Base-by-base conservation (phyloP, 2,113 vertebrate genomes). In the Cavia porcellus region DNA sequence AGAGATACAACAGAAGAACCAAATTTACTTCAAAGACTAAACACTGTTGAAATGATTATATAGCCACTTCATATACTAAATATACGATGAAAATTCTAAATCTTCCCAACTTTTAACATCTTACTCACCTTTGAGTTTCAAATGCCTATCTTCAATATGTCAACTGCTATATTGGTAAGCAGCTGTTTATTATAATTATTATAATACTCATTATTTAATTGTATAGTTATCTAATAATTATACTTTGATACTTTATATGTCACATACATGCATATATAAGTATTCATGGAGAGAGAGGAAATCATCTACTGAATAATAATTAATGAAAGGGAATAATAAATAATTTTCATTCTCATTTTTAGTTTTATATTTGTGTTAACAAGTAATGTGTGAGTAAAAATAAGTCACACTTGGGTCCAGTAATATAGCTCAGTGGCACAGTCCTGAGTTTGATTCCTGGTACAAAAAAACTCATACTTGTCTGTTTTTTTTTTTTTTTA, bases 21-120 rank as follows among this genome's bases (percentile, higher is more conserved):
- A 88, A 81, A 96, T 92, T 96, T 93, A 72, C 75, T 72, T 80
- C 89, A 92, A 30, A 96, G 38, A 45, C 84, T 96, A 97, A 96
- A 94, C n/a, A 25, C 85, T 57, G 24, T 85, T 97, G 25, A 85
- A 92, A 86, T 94, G 14, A 86, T 82, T 59, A 4, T 15, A 50
- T 30, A 59, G 50, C 77, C 45, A 87, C 72, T 84, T 86, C 82
- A 77, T 84, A 28, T 82, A 57, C 30, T 83, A 95, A 92, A 88
- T 74, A 20, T 32, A n/a, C 80, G n/a, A 90, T 6, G 17, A 42
- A 14, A 4, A 59, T 57, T 95, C 70, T 45, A 86, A 85, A 85
- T 88, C 42, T 70, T 25, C 9, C 35, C 66, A 50, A 5, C 17
- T 91, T 75, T 95, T 59, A 61, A 15, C 14, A 57, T 42, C 38